Conservation (phyloP, 1,140 invertebrate species). For the Sinella curviseta region DNA sequence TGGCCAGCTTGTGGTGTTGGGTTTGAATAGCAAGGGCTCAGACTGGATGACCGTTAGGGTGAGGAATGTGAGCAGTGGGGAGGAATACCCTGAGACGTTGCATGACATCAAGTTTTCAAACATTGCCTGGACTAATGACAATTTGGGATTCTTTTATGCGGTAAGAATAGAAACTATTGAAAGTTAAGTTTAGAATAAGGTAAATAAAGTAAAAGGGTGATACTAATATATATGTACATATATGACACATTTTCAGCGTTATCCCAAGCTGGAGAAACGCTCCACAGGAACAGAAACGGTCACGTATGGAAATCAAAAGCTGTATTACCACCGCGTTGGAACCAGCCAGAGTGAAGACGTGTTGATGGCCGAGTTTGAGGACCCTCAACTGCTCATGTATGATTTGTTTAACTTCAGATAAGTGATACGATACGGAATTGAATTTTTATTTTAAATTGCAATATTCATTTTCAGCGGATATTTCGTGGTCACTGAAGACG, state of each 20-base stretch:
- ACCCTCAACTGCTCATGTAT: slow-evolving; percentile 64
- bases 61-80: slow-evolving; percentile 51
- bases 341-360: slow-evolving; percentile 62
- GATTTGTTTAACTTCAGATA: not conserved
- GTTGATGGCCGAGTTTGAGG: slow-evolving; percentile 61
- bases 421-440: too few species aligned
- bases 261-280: slow-evolving; percentile 49
- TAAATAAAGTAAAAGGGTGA: not conserved
- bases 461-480: slow-evolving; percentile 61
- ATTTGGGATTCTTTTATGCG: slow-evolving; percentile 66
- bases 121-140: slow-evolving; percentile 64
- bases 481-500: slow-evolving; percentile 73
- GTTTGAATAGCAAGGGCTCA: slow-evolving; percentile 62
- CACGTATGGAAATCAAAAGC: slow-evolving; percentile 61
- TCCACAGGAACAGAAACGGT: slow-evolving; percentile 61
- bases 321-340: slow-evolving; percentile 65
- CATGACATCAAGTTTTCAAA: slow-evolving; percentile 62
- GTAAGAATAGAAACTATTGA: slow-evolving; percentile 52
- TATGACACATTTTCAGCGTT: not conserved
- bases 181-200: not conserved
- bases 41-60: slow-evolving; percentile 63
- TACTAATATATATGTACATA: too few species aligned
- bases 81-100: slow-evolving; percentile 62
- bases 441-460: not conserved
- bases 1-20: slow-evolving; percentile 62